Conservation (phyloP, 2,113 vertebrate genomes). For the Otolemur garnettii region DNA sequence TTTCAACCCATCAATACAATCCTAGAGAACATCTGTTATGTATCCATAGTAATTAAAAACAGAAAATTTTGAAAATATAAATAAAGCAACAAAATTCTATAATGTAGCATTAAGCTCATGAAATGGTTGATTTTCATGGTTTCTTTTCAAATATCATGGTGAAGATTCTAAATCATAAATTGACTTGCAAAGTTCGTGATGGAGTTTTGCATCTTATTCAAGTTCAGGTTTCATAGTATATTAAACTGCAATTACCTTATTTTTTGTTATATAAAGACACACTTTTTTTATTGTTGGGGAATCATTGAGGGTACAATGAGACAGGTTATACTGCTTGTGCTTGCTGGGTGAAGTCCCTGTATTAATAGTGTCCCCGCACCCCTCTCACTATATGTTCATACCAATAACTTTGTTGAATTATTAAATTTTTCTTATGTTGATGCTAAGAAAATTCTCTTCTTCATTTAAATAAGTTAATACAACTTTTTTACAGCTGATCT, state of each 20-base stretch:
- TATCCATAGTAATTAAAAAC: too few relatives aligned
- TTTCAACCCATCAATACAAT: background rate
- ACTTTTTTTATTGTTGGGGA: too few relatives aligned
- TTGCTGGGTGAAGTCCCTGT: too few relatives aligned
- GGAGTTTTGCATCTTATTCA: background rate
- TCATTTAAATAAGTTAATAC: background rate
- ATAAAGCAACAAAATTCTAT: background rate
- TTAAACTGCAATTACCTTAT: background rate
- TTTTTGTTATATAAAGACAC: background rate
- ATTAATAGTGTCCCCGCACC: too few relatives aligned
- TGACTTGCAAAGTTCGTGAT: background rate
- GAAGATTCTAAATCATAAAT: slow-evolving; percentile 24
- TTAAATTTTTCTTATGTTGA: background rate
- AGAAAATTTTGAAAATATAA: too few relatives aligned
- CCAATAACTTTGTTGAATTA: background rate
- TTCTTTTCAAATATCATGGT: background rate
- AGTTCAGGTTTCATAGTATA: background rate
- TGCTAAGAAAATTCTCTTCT: slow-evolving; percentile 2
- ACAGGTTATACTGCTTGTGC: too few relatives aligned
- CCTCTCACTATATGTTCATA: background rate
- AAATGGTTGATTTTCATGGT: slow-evolving; percentile 11
- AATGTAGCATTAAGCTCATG: background rate
- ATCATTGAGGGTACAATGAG: too few relatives aligned
- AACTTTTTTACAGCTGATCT: background rate
- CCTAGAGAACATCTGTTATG: too few relatives aligned